phyloP scores from a whole-genome alignment of 2,797 vertebrate species.

The Octomys mimax region DNA sequence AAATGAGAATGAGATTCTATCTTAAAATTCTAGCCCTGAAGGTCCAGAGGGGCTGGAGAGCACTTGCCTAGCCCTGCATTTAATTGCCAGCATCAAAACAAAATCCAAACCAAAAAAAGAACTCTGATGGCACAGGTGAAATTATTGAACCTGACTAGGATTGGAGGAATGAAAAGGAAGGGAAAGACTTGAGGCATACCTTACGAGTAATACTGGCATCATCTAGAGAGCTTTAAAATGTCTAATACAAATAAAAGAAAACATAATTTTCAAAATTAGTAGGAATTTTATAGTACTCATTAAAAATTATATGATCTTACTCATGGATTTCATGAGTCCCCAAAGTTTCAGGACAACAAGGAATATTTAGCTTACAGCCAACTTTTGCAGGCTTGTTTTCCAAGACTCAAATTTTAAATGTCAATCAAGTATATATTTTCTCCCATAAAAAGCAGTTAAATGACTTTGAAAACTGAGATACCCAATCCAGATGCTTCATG shows the following conservation, averaged over 20 bases:
- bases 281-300: slow-evolving; percentile 18
- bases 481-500: background rate
- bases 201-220: background rate
- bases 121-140: background rate
- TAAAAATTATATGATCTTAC: background rate
- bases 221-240: background rate
- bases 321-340: background rate
- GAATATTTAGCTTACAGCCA: background rate
- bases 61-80: background rate
- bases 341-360: slow-evolving; percentile 9
- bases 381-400: slow-evolving; percentile 43
- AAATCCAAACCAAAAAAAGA: background rate
- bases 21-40: background rate
- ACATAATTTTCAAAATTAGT: slow-evolving; percentile 41
- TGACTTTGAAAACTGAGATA: slow-evolving; percentile 40
- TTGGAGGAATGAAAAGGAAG: background rate
- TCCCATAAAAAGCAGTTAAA: background rate
- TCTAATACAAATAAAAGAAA: slow-evolving; percentile 14
- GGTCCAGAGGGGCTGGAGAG: background rate
- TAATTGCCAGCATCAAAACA: background rate
- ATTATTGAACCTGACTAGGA: background rate
- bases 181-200: background rate
- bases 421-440: background rate
- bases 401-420: slow-evolving; percentile 24
- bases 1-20: background rate